These are phyloP conservation scores for Calcarius lapponicus DNA, from an alignment of 2,797 vertebrate species.

Conservation along the genomic window DNA sequence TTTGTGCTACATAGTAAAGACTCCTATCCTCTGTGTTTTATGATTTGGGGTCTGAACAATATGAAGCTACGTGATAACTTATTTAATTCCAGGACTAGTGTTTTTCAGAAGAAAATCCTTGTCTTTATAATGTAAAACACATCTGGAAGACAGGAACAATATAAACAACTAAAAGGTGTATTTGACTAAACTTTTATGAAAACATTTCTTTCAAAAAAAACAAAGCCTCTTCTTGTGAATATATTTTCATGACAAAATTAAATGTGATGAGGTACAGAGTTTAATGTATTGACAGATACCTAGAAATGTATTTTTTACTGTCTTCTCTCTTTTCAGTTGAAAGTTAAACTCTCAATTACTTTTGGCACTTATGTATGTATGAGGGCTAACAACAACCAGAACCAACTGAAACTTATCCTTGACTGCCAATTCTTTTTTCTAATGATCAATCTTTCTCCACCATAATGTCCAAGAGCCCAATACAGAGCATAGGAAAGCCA, in stretches of 20 bases:
- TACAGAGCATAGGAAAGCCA: not conserved
- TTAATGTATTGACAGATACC: not conserved
- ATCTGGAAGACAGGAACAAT: not conserved
- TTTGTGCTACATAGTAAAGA: not conserved
- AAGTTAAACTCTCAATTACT: not conserved
- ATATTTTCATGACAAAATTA: not conserved
- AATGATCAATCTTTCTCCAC: not conserved
- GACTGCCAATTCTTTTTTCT: not conserved
- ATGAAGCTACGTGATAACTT: not conserved
- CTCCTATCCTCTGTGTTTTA: not conserved
- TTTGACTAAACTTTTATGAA: not conserved
- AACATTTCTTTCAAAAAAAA: not conserved
- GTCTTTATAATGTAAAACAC: not conserved
- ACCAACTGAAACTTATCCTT: not conserved
- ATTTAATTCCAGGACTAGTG: not conserved
- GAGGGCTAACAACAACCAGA: not conserved
- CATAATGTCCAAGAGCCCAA: not conserved
- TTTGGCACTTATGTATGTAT: not conserved
- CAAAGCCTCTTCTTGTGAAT: not conserved
- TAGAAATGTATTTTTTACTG: not conserved
- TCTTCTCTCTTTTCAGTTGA: not conserved
- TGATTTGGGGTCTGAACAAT: not conserved
- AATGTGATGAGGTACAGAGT: rapidly evolving
- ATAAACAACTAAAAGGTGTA: not conserved
- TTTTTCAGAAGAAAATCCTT: not conserved